Conservation (phyloP, 2,888 invertebrate species). For the Euspilapteryx auroguttella region DNA sequence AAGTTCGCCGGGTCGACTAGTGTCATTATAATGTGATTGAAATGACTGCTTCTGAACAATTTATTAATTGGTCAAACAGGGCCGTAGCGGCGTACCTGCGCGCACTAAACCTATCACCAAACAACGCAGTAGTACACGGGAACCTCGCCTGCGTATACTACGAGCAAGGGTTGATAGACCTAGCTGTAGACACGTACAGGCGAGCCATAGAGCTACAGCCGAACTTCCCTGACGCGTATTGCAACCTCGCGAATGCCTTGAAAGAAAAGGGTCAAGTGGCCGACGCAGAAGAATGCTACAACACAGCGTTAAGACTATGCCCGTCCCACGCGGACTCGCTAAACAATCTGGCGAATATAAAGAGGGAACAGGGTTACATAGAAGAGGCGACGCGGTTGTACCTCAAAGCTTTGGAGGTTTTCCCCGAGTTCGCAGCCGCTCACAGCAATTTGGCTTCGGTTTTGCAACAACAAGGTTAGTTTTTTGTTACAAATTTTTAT, state of each 20-base stretch:
- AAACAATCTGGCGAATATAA: slow-evolving; percentile 98
- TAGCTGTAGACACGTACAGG: slow-evolving; percentile 98
- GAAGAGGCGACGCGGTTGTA: slow-evolving; percentile 98
- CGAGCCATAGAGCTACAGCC: slow-evolving; percentile 98
- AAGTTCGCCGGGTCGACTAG: too few relatives aligned
- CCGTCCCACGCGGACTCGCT: slow-evolving; percentile 98
- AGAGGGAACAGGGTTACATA: slow-evolving; percentile 96
- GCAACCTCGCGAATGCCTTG: slow-evolving; percentile 97
- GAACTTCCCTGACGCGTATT: slow-evolving; percentile 99
- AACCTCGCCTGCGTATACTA: slow-evolving; percentile 99
- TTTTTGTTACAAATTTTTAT: background rate
- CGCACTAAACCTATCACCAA: slow-evolving; percentile 95
- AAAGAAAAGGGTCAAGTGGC: slow-evolving; percentile 97
- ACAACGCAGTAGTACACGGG: slow-evolving; percentile 99
- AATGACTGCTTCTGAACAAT: too few relatives aligned
- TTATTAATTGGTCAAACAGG: slow-evolving; percentile 53
- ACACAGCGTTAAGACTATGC: slow-evolving; percentile 91
- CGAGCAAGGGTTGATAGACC: slow-evolving; percentile 97
- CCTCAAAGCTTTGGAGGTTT: slow-evolving; percentile 88
- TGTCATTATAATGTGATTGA: too few relatives aligned
- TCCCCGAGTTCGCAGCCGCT: slow-evolving; percentile 99
- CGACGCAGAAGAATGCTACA: slow-evolving; percentile 98
- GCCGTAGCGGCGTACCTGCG: slow-evolving; percentile 98
- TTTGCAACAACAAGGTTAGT: slow-evolving; percentile 93
- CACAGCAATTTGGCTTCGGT: slow-evolving; percentile 99